Evolutionary conservation across 2,797 vertebrate species (phyloP).

Genomic region (Champsocephalus esox): DNA sequence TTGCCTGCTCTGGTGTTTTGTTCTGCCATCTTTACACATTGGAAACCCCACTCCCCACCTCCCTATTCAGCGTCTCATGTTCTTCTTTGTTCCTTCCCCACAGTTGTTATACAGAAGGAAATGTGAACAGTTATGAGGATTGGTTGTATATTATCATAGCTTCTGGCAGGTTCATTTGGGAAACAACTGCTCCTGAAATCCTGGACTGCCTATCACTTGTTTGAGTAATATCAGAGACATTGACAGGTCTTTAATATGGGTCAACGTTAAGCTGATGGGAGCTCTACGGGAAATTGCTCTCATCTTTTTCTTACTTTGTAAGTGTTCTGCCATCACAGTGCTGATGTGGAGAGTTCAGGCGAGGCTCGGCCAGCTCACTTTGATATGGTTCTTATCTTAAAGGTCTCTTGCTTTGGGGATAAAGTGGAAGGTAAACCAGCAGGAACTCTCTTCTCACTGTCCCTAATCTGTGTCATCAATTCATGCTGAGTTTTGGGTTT

Average conservation of each 20-base stretch:
- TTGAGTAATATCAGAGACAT: not conserved
- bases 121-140: slow-evolving; percentile 2
- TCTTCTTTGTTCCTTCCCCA: slow-evolving; percentile 33
- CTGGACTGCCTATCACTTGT: not conserved
- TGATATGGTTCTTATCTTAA: slow-evolving; percentile 19
- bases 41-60: not conserved
- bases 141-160: slow-evolving; percentile 3
- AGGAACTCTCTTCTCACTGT: not conserved
- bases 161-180: slow-evolving; percentile 6
- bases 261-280: not conserved
- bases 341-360: not conserved
- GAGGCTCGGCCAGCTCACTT: slow-evolving; percentile 1
- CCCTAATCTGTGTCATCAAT: slow-evolving; percentile 1
- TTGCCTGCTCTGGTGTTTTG: slow-evolving; percentile 51
- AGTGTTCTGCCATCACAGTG: slow-evolving; percentile 18
- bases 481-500: not conserved
- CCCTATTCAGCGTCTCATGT: slow-evolving; percentile 5
- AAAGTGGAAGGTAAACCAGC: slow-evolving; percentile 15
- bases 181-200: slow-evolving; percentile 9
- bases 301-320: not conserved
- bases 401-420: not conserved
- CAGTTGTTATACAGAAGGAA: slow-evolving; percentile 11
- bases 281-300: not conserved
- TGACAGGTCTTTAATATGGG: not conserved
- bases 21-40: slow-evolving; percentile 59